Evolutionary conservation across 2,113 vertebrate species (phyloP), one percentile per base, ranked within the genome.

Genomic region (Phaethornis superciliosus): DNA sequence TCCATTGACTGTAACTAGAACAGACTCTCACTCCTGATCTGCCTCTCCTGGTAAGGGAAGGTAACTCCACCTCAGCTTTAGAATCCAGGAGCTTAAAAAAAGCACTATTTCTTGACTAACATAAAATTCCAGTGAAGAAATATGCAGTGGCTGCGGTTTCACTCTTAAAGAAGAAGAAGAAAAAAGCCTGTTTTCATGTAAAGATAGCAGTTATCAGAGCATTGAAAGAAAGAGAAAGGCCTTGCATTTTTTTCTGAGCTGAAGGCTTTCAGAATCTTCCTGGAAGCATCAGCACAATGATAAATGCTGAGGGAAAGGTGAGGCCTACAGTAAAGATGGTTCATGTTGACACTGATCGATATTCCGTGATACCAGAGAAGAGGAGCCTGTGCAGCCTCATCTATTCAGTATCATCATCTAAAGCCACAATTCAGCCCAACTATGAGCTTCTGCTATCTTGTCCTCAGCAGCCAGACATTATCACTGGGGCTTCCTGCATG

Each of bases 241-340:
- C 10, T 78, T 88, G 13, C 9, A 1, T 2, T 46, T 81, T 81
- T n/a, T 65, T n/a, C 71, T 72, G 46, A 88, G 64, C 62, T 26
- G 30, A 67, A 70, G 33, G 11, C 49, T 95, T 95, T 93, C 56
- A 80, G 85, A 81, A 72, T 69, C 71, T 90, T 94, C 52, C 78
- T 81, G 75, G 88, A 88, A 95, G 52, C 56, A 85, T 44, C 79
- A 83, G 56, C 26, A 75, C 74, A 88, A 74, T 52, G 30, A 89
- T 44, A 88, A 95, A 91, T 52, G 51, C 59, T 84, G 79, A 95
- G 58, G 59, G 47, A 93, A 93, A 91, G 44, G 78, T 74, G 72
- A 95, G 68, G 82, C 24, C 17, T 93, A 71, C 42, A 60, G 79
- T 60, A 64, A 85, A 60, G 76, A 56, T 70, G n/a, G 76, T 64